Conservation (phyloP, 2,888 invertebrate genomes). For the Sarcophaga subvicina region DNA sequence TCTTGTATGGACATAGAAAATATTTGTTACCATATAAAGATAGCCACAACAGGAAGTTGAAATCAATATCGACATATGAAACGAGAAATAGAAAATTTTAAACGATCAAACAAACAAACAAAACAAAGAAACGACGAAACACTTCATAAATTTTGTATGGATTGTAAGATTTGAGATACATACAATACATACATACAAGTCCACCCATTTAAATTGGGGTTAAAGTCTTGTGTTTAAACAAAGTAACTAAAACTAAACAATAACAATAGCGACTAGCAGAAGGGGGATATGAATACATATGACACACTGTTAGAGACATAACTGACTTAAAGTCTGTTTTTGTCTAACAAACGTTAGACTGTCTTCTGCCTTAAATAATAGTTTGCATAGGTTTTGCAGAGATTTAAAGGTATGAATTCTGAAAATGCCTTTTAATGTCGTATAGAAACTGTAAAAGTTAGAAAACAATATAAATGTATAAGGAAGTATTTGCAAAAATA, state of each 20-base stretch:
- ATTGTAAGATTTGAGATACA: constrained; percentile 3
- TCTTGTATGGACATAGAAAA: background rate
- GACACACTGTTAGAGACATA: constrained; percentile 18
- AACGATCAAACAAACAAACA: background rate
- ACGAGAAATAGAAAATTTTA: background rate
- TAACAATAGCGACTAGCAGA: background rate
- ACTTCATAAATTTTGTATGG: constrained; percentile 24
- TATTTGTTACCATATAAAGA: constrained; percentile 45
- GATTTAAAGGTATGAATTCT: background rate
- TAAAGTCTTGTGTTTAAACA: constrained; percentile 46
- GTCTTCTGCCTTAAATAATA: background rate
- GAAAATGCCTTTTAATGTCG: too few relatives aligned
- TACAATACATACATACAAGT: constrained; percentile 1
- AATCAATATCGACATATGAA: constrained; percentile 2
- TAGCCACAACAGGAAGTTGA: constrained; percentile 62
- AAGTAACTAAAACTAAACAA: constrained; percentile 22
- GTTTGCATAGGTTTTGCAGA: background rate
- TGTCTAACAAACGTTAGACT: background rate
- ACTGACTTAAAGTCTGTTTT: constrained; percentile 1
- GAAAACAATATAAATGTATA: too few relatives aligned
- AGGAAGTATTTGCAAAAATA: too few relatives aligned
- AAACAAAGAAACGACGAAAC: background rate
- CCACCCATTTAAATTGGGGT: constrained; percentile 56
- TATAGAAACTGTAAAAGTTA: too few relatives aligned
- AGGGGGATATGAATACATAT: background rate